Base-by-base conservation (phyloP, 2,797 vertebrate species). In the Otolemur crassicaudatus region DNA sequence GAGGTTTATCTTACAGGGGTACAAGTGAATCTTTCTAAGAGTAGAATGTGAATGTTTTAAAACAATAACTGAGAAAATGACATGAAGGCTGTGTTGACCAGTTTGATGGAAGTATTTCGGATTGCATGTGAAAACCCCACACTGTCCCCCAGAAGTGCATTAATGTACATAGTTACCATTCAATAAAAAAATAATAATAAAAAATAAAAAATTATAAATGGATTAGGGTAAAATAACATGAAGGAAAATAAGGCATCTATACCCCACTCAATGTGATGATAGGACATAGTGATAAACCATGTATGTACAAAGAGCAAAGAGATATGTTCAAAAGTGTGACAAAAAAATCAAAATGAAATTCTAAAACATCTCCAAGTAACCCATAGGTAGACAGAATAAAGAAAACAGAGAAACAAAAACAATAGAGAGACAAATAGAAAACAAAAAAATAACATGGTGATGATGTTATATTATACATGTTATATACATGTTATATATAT, bases 321-420 rank as follows among this genome's bases (percentile, higher is more conserved):
- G 16, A 69, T 61, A 34, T 2, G 40, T n/a, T 89, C 25, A 46
- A 91, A 87, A 94, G 76, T n/a, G 61, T 73, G 60, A 80, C 75
- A 82, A 93, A 75, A 82, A 87, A 83, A 34, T 82, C 10, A 83
- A 87, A 19, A 27, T 60, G 12, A 96, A 96, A 81, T 90, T 76
- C 49, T 81, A 49, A 67, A 75, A 67, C n/a, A 46, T 34, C 4
- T 82, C 70, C 34, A 85, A 37, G 31, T 87, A 96, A 77, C 3
- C 29, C 40, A 65, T 7, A 29, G 34, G 37, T 72, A 85, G 4
- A 11, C 29, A 69, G 14, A 23, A 67, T 40, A 61, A 60, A 70
- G 19, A 8, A 82, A 91, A 94, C 17, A 87, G n/a, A 27, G 12
- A 83, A 46, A 76, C 5, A 58, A 87, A 91, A 65, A 65, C 25